Percentiles rank a stretch among this genome's conserved stretches.
Conservation (phyloP, 2,888 invertebrate species). For the Aelia acuminata region DNA sequence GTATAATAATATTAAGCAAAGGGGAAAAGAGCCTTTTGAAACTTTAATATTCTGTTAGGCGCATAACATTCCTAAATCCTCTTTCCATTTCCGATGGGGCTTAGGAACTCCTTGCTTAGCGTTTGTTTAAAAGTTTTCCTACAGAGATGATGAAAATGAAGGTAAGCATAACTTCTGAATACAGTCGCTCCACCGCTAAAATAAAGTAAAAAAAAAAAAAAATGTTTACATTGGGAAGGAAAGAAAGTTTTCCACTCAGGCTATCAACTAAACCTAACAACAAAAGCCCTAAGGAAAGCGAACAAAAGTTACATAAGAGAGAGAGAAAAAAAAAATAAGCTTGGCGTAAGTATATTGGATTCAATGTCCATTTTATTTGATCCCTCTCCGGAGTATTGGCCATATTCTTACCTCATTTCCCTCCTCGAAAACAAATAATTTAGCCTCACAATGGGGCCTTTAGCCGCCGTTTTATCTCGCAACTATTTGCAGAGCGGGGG, state of each 20-base stretch:
- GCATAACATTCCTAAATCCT: constrained; percentile 1
- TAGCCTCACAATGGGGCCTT: neutral
- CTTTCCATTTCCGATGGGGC: constrained; percentile 6
- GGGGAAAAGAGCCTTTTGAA: neutral
- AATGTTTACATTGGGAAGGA: neutral
- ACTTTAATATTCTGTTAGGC: neutral
- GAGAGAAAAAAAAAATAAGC: neutral
- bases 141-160: constrained; percentile 27
- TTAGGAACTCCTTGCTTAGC: neutral
- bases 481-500: neutral
- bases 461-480: neutral
- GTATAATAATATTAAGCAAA: too few relatives aligned
- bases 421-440: constrained; percentile 31
- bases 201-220: constrained; percentile 21
- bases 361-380: constrained; percentile 31
- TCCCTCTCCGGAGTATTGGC: neutral
- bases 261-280: constrained; percentile 8
- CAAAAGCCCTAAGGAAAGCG: constrained; percentile 5
- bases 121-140: constrained; percentile 6
- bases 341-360: constrained; percentile 22
- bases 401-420: constrained; percentile 37
- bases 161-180: constrained; percentile 10
- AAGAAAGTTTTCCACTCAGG: constrained; percentile 34
- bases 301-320: constrained; percentile 25
- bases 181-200: neutral